These are phyloP conservation scores for Netelia fuscicornis DNA, from an alignment of 2,888 invertebrate genomes.

Conservation along the genomic window DNA sequence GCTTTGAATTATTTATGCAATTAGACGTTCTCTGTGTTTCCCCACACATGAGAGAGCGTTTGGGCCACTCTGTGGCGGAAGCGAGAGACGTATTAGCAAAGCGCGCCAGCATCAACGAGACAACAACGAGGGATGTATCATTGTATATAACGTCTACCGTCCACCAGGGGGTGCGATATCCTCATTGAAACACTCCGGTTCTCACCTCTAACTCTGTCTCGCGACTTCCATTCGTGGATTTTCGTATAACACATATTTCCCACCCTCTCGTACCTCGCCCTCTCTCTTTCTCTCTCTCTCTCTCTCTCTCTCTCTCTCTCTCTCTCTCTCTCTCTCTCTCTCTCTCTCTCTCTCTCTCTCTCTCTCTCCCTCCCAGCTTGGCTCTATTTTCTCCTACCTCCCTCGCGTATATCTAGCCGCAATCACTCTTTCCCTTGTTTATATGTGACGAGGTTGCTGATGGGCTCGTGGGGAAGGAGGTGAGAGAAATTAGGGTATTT, in stretches of 20 bases:
- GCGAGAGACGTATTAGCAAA: conserved; percentile 35
- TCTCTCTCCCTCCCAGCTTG: conserved; percentile 29
- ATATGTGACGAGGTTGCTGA: conserved; percentile 14
- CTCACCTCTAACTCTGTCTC: conserved; percentile 29
- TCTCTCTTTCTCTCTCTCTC: conserved; percentile 8
- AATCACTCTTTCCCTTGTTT: conserved; percentile 58
- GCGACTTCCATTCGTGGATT: not conserved
- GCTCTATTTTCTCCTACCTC: conserved; percentile 41
- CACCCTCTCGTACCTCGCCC: conserved; percentile 9
- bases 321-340: conserved; percentile 5
- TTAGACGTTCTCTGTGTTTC: conserved; percentile 74
- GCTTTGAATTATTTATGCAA: conserved; percentile 83
- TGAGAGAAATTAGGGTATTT: conserved; percentile 37
- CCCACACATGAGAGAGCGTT: conserved; percentile 20
- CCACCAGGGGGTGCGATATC: conserved; percentile 53
- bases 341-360: not conserved
- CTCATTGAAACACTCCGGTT: conserved; percentile 33
- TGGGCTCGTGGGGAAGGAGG: not conserved
- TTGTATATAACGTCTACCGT: conserved; percentile 53
- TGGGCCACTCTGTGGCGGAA: conserved; percentile 16
- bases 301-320: conserved; percentile 15
- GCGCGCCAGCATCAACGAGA: conserved; percentile 26
- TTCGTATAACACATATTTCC: conserved; percentile 2
- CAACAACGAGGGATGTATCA: conserved; percentile 32
- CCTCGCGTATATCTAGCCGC: conserved; percentile 30